Evolutionary conservation across 2,113 vertebrate species (phyloP).

Genomic region (Emydura subglobosa): DNA sequence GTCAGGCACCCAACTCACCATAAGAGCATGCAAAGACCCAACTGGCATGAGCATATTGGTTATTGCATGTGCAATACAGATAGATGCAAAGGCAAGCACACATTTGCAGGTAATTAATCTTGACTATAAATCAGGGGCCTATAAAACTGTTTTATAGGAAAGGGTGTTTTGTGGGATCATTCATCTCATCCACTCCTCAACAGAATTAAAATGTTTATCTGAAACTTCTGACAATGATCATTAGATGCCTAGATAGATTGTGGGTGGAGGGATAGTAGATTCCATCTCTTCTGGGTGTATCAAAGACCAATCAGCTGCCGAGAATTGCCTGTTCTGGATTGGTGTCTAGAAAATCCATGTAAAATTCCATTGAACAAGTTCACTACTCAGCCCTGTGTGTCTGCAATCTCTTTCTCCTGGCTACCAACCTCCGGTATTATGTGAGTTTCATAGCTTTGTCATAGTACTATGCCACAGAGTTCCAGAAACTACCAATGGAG

Average conservation of each 20-base stretch:
- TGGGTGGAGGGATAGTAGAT: accelerated
- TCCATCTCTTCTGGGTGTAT: neutral
- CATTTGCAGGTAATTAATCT: neutral
- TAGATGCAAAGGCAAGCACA: accelerated
- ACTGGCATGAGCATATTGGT: neutral
- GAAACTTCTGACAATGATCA: neutral
- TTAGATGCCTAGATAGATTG: neutral
- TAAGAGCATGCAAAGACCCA: accelerated
- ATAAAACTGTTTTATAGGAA: accelerated
- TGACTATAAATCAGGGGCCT: neutral
- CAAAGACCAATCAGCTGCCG: accelerated
- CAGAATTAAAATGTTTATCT: neutral
- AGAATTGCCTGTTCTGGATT: neutral
- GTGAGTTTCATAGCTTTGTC: neutral
- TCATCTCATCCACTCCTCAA: neutral
- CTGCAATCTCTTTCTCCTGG: neutral
- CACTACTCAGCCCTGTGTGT: neutral
- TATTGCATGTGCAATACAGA: neutral
- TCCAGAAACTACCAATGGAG: neutral
- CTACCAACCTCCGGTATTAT: neutral
- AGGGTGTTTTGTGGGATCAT: neutral
- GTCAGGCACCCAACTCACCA: neutral
- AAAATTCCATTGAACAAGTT: neutral
- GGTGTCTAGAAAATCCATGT: neutral
- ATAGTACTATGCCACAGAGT: neutral